These are phyloP conservation scores for Acrobasis suavella DNA, from an alignment of 2,888 invertebrate genomes.

Conservation along the genomic window DNA sequence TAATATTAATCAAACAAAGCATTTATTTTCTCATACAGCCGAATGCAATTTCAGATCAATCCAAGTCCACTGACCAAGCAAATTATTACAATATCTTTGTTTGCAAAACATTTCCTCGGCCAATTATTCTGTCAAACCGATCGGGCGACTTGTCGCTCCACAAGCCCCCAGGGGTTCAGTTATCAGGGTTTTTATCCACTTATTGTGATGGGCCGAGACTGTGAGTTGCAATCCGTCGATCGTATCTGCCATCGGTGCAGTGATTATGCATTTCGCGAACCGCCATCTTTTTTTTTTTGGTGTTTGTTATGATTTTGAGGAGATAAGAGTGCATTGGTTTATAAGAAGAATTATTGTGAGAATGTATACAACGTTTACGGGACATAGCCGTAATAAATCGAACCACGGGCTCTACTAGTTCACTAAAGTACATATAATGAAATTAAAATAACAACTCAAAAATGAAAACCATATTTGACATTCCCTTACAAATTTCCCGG, in stretches of 20 bases:
- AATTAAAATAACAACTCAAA: no score
- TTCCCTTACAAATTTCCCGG: no score
- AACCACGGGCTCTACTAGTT: no score
- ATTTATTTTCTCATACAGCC: not conserved
- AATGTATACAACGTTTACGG: no score
- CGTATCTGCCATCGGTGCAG: conserved; percentile 54
- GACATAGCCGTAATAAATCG: no score
- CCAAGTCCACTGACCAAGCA: not conserved
- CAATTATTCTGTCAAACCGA: conserved; percentile 60
- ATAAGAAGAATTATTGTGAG: conserved; percentile 8
- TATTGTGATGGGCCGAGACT: conserved; percentile 40
- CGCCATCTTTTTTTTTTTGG: conserved; percentile 34
- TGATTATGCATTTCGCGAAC: conserved; percentile 65
- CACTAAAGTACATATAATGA: no score
- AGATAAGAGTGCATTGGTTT: conserved; percentile 17
- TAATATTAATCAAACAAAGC: no score
- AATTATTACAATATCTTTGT: conserved; percentile 18
- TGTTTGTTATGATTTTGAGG: conserved; percentile 35
- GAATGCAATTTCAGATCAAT: not conserved
- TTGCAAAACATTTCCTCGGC: conserved; percentile 53
- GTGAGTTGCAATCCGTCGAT: conserved; percentile 58
- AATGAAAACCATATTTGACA: no score
- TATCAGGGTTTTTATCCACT: conserved; percentile 37
- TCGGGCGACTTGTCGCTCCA: conserved; percentile 43
- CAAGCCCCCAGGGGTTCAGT: conserved; percentile 39